These are phyloP conservation scores for Machimus rusticus DNA, from an alignment of 2,888 invertebrate genomes.

Conservation along the genomic window DNA sequence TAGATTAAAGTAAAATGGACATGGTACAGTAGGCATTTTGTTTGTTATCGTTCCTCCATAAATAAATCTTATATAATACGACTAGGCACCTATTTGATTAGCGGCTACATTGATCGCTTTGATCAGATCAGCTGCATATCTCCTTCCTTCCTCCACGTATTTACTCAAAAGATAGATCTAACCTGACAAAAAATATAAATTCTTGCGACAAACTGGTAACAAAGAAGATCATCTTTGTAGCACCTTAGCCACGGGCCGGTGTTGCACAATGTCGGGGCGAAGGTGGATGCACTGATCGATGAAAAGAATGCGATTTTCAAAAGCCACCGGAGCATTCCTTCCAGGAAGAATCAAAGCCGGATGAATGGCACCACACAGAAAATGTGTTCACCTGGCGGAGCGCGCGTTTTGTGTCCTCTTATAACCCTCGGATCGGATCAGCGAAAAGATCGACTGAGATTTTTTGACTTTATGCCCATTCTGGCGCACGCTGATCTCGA, in stretches of 20 bases:
- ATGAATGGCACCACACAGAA: neutral
- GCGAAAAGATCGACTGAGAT: neutral
- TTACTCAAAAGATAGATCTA: neutral
- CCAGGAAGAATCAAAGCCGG: neutral
- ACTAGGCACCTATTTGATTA: neutral
- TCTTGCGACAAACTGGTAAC: neutral
- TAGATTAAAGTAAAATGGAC: no score
- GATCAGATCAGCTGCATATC: neutral
- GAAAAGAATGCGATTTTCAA: conserved; percentile 8
- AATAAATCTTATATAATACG: no score
- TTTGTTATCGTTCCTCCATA: no score
- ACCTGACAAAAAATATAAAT: neutral
- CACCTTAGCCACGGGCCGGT: conserved; percentile 13
- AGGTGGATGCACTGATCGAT: neutral
- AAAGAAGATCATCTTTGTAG: neutral
- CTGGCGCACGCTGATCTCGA: neutral
- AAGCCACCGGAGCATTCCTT: neutral
- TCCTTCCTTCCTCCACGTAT: neutral
- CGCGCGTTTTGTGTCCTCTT: neutral
- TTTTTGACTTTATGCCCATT: conserved; percentile 11
- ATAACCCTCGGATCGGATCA: neutral
- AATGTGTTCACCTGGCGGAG: neutral
- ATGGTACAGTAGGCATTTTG: no score
- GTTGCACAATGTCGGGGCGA: neutral
- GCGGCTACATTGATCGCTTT: neutral